Evolutionary conservation across 2,888 invertebrate species (phyloP).

Genomic region (Ptilodon capucinus): DNA sequence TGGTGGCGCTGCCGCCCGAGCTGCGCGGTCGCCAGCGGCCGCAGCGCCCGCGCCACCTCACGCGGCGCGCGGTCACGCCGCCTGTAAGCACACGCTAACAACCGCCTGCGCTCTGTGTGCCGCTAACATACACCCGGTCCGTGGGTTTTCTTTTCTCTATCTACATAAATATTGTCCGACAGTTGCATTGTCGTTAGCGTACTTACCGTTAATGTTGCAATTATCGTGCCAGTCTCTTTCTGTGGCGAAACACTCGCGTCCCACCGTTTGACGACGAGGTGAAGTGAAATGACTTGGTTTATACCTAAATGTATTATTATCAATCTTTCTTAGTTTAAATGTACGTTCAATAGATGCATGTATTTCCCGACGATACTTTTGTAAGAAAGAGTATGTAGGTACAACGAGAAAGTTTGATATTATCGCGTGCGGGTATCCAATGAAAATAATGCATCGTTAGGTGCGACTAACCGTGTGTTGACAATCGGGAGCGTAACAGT

Average conservation of each 20-base stretch:
- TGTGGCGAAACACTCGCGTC: background rate
- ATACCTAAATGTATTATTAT: background rate
- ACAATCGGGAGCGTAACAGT: conserved; percentile 28
- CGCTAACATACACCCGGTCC: conserved; percentile 76
- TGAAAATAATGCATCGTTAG: conserved; percentile 14
- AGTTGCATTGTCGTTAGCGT: conserved; percentile 19
- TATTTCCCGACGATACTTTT: conserved; percentile 22
- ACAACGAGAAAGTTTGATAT: background rate
- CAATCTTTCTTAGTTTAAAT: background rate
- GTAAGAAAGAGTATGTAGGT: conserved; percentile 5
- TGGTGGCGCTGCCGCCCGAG: conserved; percentile 72
- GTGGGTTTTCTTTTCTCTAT: conserved; percentile 56
- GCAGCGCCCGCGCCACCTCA: conserved; percentile 72
- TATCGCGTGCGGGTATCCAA: conserved; percentile 19
- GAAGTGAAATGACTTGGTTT: background rate
- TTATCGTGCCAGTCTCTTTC: background rate
- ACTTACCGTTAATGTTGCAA: background rate
- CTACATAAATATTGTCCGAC: conserved; percentile 27
- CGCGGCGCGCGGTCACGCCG: conserved; percentile 80
- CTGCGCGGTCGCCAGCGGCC: conserved; percentile 69
- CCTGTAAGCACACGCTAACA: conserved; percentile 80
- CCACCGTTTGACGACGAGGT: background rate
- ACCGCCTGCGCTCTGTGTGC: conserved; percentile 74
- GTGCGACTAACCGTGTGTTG: conserved; percentile 37
- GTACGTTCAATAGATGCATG: conserved; percentile 23